Evolutionary conservation across 2,888 invertebrate genomes (phyloP), one percentile per base, ranked within the genome.

Genomic region (Trissolcus japonicus): DNA sequence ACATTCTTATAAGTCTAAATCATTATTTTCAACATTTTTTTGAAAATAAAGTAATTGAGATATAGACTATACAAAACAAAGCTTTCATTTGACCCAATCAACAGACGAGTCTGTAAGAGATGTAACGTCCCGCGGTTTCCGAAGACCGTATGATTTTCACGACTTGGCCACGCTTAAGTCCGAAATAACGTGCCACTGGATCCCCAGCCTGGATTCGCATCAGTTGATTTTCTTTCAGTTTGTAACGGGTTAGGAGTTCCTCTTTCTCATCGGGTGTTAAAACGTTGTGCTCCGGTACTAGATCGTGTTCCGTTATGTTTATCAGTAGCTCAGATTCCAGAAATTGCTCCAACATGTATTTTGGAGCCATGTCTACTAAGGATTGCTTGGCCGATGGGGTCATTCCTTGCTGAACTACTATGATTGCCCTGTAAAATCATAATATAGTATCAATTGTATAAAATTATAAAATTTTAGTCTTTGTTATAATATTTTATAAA

Each of bases 121-220:
- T 98, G 89, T 99, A 99, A 87, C 98, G 93, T 53, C 99, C 99
- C 35, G 99, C 99, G 48, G 99, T 99, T 91, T 98, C 99, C 21
- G 98, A 98, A 6, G 98, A 95, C 81, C 99, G 92, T 84, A 99
- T 98, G 89, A 99, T 99, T 91, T 99, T 99, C 59, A 99, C 98
- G 80, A 98, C 96, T 92, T 99, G 99, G 82, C 99, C 99, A 90
- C 99, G 93, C 89, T 98, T 98, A 9, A 99, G 91, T 74, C 99
- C 99, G 91, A 98, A 99, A 90, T 99, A 99, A 87, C 99, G 92
- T 0, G 99, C 97, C 0, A 99, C 99, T 0, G 99, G 99, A 91
- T 99, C 99, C 61, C 98, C 98, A 7, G 96, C 96, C 90, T 99
- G 99, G 88, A 99, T 99, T 88, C 99, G 94, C 95, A 99, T 99